Evolutionary conservation across 1,140 invertebrate genomes (phyloP), one percentile per base, ranked within the genome.

Genomic region (Ceratosolen solmsi): DNA sequence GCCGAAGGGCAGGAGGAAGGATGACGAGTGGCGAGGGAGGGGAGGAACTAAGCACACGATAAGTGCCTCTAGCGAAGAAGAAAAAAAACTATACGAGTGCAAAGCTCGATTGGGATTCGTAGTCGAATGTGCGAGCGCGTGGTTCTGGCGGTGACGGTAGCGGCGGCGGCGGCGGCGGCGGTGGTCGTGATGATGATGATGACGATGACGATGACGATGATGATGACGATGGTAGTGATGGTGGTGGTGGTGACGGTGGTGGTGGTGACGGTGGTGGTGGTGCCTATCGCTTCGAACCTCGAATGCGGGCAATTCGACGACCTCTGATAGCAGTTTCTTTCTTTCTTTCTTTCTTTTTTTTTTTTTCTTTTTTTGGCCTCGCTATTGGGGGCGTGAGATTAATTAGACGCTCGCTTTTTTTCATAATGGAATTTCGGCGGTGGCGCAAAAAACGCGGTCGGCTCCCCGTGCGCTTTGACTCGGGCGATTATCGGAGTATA

Each of bases 261-360:
- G n/a, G n/a, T n/a, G n/a, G n/a, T n/a, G n/a, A n/a, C n/a, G n/a
- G n/a, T n/a, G n/a, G n/a, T 33, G 56, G 20, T 27, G 22, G 41
- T 7, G 22, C 13, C 13, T 36, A 65, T 77, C n/a, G 36, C 38
- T 49, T 2, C 22, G 8, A 30, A 20, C 17, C 25, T 25, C 11
- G n/a, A 25, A 78, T 78, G 60, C 75, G 60, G 75, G 75, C 60
- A 25, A 78, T 70, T 54, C 41, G 30, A 41, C 76, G 63, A 78
- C 49, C 49, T 56, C 27, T 38, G 11, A 54, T 54, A 54, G 63
- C 36, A 8, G 51, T 56, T 56, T 54, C 36, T 56, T 17, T 49
- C 27, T 30, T 22, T 8, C n/a, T 56, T 22, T n/a, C n/a, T 56
- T 56, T 54, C 36, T 56, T 17, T 49, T 15, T 30, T 22, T 8